These are phyloP conservation scores for Eudorcas thomsonii DNA, from an alignment of 2,113 vertebrate genomes.

Conservation along the genomic window DNA sequence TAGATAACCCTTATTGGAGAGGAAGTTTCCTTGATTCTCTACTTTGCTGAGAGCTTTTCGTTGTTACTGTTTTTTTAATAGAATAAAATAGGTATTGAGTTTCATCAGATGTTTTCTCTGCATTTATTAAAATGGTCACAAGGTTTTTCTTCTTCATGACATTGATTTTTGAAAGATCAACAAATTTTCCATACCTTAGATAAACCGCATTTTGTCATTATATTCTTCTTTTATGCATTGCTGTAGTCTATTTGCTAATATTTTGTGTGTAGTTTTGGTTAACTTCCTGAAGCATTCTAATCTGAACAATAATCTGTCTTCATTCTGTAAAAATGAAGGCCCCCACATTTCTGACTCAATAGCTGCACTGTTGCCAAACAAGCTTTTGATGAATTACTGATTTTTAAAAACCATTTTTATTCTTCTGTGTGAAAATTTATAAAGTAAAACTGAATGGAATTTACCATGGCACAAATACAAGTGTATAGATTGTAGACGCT, in stretches of 20 bases:
- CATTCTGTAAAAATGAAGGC: background rate
- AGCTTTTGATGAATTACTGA: background rate
- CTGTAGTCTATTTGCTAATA: background rate
- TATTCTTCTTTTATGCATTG: background rate
- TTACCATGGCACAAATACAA: background rate
- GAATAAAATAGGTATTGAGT: background rate
- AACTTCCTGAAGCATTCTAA: background rate
- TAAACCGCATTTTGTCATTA: background rate
- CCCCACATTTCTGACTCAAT: no score
- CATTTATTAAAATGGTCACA: background rate
- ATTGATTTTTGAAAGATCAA: background rate
- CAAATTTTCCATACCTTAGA: background rate
- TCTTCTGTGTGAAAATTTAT: background rate
- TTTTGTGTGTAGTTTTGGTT: background rate
- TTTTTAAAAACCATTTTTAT: background rate
- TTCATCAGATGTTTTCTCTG: background rate
- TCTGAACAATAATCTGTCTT: background rate
- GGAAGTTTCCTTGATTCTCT: background rate
- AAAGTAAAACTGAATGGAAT: background rate
- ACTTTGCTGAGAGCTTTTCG: background rate
- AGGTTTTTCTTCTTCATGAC: background rate
- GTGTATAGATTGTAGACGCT: background rate
- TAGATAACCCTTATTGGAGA: background rate
- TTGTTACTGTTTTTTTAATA: background rate
- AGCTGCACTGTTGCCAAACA: background rate